Evolutionary conservation across 2,888 invertebrate genomes (phyloP).

Genomic region (Nomada ferruginata): DNA sequence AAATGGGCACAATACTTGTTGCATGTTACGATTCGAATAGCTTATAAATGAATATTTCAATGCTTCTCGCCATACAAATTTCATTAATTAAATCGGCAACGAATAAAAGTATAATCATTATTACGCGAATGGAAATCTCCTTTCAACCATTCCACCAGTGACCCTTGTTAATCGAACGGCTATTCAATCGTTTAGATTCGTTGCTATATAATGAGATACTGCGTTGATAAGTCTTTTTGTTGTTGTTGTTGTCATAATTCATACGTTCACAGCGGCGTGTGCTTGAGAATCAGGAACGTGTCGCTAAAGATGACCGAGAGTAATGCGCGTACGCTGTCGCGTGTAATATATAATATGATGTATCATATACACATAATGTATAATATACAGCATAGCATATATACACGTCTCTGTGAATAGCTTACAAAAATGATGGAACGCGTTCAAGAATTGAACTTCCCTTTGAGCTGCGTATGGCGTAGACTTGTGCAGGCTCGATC

Average conservation of each 20-base stretch:
- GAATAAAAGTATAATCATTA: neutral
- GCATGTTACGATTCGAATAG: no score
- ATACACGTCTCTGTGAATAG: neutral
- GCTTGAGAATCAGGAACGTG: constrained; percentile 30
- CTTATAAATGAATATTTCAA: neutral
- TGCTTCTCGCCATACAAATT: neutral
- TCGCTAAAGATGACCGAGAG: neutral
- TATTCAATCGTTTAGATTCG: constrained; percentile 54
- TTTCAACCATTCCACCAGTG: constrained; percentile 32
- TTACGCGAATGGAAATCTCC: neutral
- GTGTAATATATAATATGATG: constrained; percentile 24
- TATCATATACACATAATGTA: neutral
- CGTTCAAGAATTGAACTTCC: constrained; percentile 33
- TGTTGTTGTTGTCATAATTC: constrained; percentile 21
- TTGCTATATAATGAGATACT: constrained; percentile 55
- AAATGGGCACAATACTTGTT: no score
- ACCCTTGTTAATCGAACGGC: constrained; percentile 47
- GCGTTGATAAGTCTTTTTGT: constrained; percentile 41
- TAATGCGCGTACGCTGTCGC: constrained; percentile 10
- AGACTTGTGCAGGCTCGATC: constrained; percentile 41
- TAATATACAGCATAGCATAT: constrained; percentile 11
- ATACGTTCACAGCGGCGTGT: constrained; percentile 32
- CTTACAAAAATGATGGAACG: constrained; percentile 20
- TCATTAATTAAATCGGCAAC: neutral
- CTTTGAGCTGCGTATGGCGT: constrained; percentile 49